Base-by-base conservation (phyloP, 2,113 vertebrate species). In the Marmota monax region DNA sequence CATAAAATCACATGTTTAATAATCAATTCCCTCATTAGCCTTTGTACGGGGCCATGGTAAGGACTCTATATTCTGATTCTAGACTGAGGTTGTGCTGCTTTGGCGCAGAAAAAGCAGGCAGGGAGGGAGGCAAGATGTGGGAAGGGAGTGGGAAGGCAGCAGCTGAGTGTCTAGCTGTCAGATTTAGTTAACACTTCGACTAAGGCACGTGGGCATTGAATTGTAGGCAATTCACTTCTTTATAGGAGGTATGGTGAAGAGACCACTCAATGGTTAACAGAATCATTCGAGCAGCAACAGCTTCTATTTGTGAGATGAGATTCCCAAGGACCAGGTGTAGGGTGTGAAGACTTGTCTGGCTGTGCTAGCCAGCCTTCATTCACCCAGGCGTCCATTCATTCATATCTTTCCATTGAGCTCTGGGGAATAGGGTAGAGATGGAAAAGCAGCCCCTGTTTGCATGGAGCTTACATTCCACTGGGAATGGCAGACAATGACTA, bases 1-100 rank as follows among this genome's bases (percentile, higher is more conserved):
- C 72, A 65, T 20, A 58, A 63, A 45, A 88, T 72, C 25, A 37
- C 9, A 16, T 22, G 48, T 63, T 37, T 82, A 65, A 39, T 37
- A 42, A 67, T 42, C 74, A 56, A 18, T 48, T 39, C 23, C 22
- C 48, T 34, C 63, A 34, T 29, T 37, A 20, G 56, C 16, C 48
- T 69, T 83, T n/a, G 37, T 39, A 34, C 13, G 0, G 13, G 53
- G 32, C 78, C 69, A 74, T 45, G 20, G 22, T 22, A 88, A 27
- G 39, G 8, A 34, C 65, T 85, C 34, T 12, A n/a, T 94, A 93
- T 96, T 82, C 73, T 93, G 63, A 96, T n/a, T 61, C 27, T 22
- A 45, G 80, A 32, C 42, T 72, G 42, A 58, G 85, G 92, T 90
- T 94, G 70, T 92, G 63, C 53, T 85, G 51, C 37, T 72, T 92